phyloP scores from a whole-genome alignment of 2,113 vertebrate genomes.

The Vulpes vulpes region DNA sequence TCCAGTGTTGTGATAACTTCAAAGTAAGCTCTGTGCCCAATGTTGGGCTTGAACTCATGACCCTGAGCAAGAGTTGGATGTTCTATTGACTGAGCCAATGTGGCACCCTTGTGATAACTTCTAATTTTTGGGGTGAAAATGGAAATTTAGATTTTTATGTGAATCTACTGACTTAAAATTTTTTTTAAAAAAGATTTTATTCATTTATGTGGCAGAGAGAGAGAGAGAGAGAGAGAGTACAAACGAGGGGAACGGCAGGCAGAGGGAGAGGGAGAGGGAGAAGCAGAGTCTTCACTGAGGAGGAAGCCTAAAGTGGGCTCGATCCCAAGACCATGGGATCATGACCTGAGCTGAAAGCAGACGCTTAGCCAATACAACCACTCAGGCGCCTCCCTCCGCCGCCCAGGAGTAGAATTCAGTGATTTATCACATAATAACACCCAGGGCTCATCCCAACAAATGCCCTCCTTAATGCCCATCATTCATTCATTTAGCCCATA shows the following conservation, averaged over 20 bases:
- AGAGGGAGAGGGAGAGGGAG: too few relatives aligned
- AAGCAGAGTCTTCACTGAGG: too few relatives aligned
- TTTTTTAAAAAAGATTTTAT: too few relatives aligned
- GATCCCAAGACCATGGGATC: too few relatives aligned
- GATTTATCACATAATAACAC: background rate
- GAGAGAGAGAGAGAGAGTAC: too few relatives aligned
- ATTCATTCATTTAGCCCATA: background rate
- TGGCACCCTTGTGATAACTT: background rate
- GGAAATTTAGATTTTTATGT: background rate
- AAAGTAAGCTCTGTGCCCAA: background rate
- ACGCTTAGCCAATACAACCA: too few relatives aligned
- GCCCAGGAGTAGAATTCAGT: background rate
- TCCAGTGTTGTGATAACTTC: background rate
- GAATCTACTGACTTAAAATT: background rate
- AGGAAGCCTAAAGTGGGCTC: too few relatives aligned
- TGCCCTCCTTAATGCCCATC: background rate
- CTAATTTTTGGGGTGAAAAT: conserved; percentile 33
- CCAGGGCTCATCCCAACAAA: background rate
- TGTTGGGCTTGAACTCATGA: background rate
- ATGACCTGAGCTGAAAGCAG: too few relatives aligned
- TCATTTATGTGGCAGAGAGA: too few relatives aligned
- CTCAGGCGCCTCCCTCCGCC: too few relatives aligned
- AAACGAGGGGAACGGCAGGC: too few relatives aligned
- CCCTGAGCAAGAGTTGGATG: background rate
- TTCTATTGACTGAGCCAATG: background rate